These are phyloP conservation scores for Platalea minor DNA, from an alignment of 2,797 vertebrate species.

Conservation along the genomic window DNA sequence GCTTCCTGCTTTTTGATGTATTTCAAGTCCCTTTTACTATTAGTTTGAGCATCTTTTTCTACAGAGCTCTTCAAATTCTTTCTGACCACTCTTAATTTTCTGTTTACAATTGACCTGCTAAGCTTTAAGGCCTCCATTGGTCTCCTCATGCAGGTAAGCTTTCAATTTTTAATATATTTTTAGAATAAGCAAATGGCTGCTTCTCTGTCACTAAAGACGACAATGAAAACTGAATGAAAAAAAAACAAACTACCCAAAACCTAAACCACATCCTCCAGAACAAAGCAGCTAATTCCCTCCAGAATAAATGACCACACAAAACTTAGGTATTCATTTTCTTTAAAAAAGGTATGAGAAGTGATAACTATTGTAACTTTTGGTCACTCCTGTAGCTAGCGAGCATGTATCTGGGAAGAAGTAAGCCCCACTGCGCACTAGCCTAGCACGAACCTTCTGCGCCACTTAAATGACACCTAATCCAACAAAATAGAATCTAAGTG, in stretches of 20 bases:
- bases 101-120: neutral
- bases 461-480: neutral
- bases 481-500: neutral
- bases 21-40: neutral
- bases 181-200: neutral
- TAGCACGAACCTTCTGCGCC: neutral
- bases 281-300: neutral
- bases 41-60: neutral
- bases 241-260: neutral
- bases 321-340: neutral
- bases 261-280: neutral
- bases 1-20: neutral
- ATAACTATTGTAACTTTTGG: neutral
- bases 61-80: neutral
- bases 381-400: neutral
- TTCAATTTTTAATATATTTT: neutral
- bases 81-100: neutral
- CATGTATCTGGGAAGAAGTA: neutral
- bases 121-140: neutral
- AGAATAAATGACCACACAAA: neutral
- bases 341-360: neutral
- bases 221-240: neutral
- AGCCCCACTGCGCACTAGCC: neutral
- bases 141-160: neutral
- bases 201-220: neutral